Base-by-base conservation (phyloP, 2,888 invertebrate genomes). In the Congeria kusceri region DNA sequence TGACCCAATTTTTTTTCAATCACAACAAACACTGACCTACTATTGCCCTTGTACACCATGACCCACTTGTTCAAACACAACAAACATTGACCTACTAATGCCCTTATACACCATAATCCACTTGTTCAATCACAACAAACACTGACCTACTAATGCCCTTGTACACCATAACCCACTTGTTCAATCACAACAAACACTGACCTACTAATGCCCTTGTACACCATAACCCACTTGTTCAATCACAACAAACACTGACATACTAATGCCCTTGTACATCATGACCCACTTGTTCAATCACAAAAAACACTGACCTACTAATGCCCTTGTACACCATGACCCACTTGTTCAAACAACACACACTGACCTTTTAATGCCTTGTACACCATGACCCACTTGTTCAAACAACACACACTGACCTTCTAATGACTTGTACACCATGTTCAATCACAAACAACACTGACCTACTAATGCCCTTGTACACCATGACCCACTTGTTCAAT, bases 241-340 rank as follows among this genome's bases (percentile, higher is more conserved):
- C n/a, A 7, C 58, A 3, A 28, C 20, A 23, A 5, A 56, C 57
- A 86, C 92, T 81, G 67, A 92, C 92, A 90, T 88, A 85, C 92
- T 92, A 61, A 91, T 87, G 0, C 99, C 99, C 95, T 98, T 99
- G 95, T 97, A 99, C 93, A 99, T 99, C 91, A 99, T 99, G 92
- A 99, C 99, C n/a, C n/a, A n/a, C n/a, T n/a, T n/a, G n/a, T n/a
- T n/a, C n/a, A n/a, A n/a, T n/a, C n/a, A n/a, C n/a, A n/a, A n/a
- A n/a, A n/a, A n/a, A n/a, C n/a, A n/a, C n/a, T n/a, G n/a, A n/a
- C n/a, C n/a, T n/a, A n/a, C n/a, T 92, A 61, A 90, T 86, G 3
- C 99, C 99, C 95, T 98, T 99, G 95, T 97, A 99, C 93, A 99
- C 99, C n/a, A 99, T 99, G 92, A 99, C 99, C 95, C 99, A 99